These are phyloP conservation scores for Eulemur mongoz DNA, from an alignment of 2,797 vertebrate species.

Conservation along the genomic window DNA sequence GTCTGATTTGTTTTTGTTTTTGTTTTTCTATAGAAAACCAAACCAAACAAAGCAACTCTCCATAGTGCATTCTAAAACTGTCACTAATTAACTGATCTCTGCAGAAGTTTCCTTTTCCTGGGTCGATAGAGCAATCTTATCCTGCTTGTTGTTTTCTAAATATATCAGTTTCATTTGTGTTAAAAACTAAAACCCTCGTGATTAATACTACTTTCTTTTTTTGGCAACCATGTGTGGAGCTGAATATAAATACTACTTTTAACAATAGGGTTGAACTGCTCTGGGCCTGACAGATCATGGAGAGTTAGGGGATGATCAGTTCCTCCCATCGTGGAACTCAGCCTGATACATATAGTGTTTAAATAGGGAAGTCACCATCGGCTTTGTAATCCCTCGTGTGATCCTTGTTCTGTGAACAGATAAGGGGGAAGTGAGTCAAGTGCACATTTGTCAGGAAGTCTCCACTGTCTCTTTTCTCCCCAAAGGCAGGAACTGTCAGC, in stretches of 20 bases:
- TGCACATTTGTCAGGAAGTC: conserved; percentile 90
- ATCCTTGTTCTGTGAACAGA: conserved; percentile 84
- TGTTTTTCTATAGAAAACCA: conserved; percentile 24
- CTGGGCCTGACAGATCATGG: conserved; percentile 87
- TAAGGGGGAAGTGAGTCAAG: conserved; percentile 89
- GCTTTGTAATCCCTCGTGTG: conserved; percentile 90
- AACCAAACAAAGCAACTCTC: background rate
- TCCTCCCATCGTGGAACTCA: conserved; percentile 83
- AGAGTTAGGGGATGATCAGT: conserved; percentile 91
- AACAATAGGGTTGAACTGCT: conserved; percentile 82
- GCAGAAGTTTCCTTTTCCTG: conserved; percentile 35
- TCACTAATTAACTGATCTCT: background rate
- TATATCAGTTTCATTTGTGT: conserved; percentile 75
- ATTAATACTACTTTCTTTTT: conserved; percentile 77
- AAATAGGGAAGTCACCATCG: conserved; percentile 89
- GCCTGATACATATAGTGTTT: conserved; percentile 90
- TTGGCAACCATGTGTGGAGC: background rate
- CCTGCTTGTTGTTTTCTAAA: conserved; percentile 62
- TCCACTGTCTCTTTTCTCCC: conserved; percentile 88
- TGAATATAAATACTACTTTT: conserved; percentile 78
- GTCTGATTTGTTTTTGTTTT: background rate
- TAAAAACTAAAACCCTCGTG: conserved; percentile 65
- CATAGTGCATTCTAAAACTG: background rate
- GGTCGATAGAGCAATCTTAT: background rate
- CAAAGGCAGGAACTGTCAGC: conserved; percentile 90